phyloP scores from a whole-genome alignment of 2,888 invertebrate genomes.

The Bellardia bayeri region DNA sequence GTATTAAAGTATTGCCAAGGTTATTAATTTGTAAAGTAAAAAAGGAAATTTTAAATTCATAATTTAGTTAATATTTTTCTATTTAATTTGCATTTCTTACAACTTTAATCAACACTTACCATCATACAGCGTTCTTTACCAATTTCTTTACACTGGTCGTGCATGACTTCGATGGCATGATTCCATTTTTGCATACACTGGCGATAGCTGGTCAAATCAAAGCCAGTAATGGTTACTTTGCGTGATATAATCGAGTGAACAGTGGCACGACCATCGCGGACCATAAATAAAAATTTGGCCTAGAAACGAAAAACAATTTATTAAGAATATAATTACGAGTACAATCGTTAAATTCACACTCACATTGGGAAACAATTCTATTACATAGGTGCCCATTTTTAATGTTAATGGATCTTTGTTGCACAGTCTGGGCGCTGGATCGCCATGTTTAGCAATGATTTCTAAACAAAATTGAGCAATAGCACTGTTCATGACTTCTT shows the following conservation, averaged over 20 bases:
- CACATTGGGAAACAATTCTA: conserved; percentile 96
- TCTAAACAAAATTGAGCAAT: conserved; percentile 98
- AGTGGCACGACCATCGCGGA: conserved; percentile 98
- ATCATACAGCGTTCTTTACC: conserved; percentile 91
- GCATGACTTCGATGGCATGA: conserved; percentile 96
- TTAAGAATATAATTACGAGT: background rate
- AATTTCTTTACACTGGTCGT: conserved; percentile 94
- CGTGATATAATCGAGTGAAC: conserved; percentile 99
- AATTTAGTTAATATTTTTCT: no score
- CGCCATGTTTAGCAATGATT: conserved; percentile 98
- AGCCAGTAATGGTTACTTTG: conserved; percentile 92
- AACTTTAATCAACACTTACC: conserved; percentile 80
- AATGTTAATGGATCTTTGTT: conserved; percentile 99
- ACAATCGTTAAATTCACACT: conserved; percentile 57
- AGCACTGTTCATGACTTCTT: conserved; percentile 96
- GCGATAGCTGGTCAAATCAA: conserved; percentile 96
- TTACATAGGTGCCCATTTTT: conserved; percentile 97
- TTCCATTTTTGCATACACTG: conserved; percentile 99
- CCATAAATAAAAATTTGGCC: conserved; percentile 98
- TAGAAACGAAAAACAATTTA: conserved; percentile 68
- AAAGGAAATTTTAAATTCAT: no score
- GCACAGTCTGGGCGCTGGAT: conserved; percentile 96
- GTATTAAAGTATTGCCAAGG: background rate
- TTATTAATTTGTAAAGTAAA: no score
- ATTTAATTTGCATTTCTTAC: background rate